Base-by-base conservation (phyloP, 2,113 vertebrate species). In the Cynocephalus volans region DNA sequence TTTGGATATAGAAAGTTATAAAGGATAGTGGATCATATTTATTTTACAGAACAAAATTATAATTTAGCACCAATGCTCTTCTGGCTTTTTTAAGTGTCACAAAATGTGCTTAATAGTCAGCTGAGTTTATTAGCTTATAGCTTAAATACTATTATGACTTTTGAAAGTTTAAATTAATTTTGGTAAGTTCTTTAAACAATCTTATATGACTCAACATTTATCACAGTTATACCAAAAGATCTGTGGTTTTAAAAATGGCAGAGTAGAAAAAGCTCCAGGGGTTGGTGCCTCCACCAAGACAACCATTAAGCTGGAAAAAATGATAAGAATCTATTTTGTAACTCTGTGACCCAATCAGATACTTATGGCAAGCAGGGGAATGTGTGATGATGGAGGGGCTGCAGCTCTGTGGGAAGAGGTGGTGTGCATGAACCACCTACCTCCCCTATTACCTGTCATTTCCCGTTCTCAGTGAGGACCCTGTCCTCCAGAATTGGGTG, bases 141-240 rank as follows among this genome's bases (percentile, higher is more conserved):
- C 77, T 92, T 97, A 94, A 96, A 62, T 45, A 96, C 73, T 81
- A 14, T 23, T 79, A 54, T 69, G 96, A 88, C 67, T 64, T 54
- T 93, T 36, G 76, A 89, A 65, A 94, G 70, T 56, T 95, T 65
- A 41, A 96, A 95, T 82, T 93, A 91, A 90, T 50, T 75, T 93
- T 62, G n/a, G 1, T 54, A 96, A 73, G 73, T 90, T 95, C 0
- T 94, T 56, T 77, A 90, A 91, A 93, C 5, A 7, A 72, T 87
- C 92, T 91, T 65, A 81, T 17, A 26, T 95, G 54, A 97, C 72
- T 95, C 58, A 95, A 87, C 75, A 36, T 96, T 96, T 95, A 81
- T 79, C 96, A 98, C 77, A 97, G 88, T 96, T 96, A 96, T 58
- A 56, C 64, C 91, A 96, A 96, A 96, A 69, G n/a, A 93, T 95